These are phyloP conservation scores for Passer domesticus DNA, from an alignment of 2,113 vertebrate genomes.

Conservation along the genomic window DNA sequence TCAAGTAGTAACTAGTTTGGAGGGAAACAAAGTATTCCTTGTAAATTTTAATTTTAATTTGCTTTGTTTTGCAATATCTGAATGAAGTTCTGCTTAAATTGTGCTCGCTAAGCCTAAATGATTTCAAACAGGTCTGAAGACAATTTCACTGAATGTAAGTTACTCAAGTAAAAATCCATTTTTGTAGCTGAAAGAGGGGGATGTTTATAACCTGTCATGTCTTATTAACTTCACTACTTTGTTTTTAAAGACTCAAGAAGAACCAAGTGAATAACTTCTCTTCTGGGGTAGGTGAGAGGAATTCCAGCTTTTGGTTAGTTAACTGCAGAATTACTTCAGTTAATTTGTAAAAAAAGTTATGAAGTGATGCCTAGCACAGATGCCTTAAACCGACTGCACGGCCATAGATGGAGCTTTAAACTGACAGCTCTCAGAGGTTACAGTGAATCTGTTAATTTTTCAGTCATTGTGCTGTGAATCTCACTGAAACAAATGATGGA, in stretches of 20 bases:
- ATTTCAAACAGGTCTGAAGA: conserved; percentile 49
- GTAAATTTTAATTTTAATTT: conserved; percentile 47
- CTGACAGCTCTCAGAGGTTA: neutral
- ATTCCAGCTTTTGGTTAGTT: neutral
- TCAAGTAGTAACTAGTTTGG: conserved; percentile 56
- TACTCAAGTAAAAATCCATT: neutral
- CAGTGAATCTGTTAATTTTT: neutral
- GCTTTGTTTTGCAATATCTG: conserved; percentile 49
- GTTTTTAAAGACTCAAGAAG: neutral
- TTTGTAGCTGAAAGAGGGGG: neutral
- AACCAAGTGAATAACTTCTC: neutral
- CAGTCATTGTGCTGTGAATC: neutral
- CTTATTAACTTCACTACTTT: neutral
- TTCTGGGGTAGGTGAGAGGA: neutral
- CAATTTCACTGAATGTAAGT: conserved; percentile 33
- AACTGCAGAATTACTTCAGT: neutral
- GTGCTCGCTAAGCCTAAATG: conserved; percentile 15
- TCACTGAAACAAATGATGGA: neutral
- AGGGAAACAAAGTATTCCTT: conserved; percentile 58
- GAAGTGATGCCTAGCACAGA: neutral
- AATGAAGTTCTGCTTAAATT: conserved; percentile 52
- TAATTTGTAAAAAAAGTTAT: neutral
- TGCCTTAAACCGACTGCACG: conserved; percentile 44
- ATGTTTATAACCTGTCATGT: neutral
- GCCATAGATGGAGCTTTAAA: neutral